These are phyloP conservation scores for Porites lobata DNA, from an alignment of 92 coral and sea anemone genomes.

Conservation along the genomic window DNA sequence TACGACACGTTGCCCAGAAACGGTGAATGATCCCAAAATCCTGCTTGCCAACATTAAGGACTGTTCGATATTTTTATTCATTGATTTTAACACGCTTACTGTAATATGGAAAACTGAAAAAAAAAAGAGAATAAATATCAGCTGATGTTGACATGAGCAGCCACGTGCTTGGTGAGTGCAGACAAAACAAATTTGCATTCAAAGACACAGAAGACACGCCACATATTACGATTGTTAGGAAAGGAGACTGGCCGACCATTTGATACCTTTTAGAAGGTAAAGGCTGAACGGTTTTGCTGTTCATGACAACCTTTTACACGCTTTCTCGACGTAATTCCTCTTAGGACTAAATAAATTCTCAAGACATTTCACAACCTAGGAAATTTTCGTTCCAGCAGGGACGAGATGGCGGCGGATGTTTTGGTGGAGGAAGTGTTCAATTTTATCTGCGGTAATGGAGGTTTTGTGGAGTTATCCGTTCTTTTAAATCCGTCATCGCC, in stretches of 20 bases:
- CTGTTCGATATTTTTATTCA: too few species aligned
- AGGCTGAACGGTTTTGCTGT: too few species aligned
- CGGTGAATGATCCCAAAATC: too few species aligned
- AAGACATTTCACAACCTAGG: not conserved
- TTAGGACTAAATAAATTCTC: too few species aligned
- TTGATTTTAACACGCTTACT: not conserved
- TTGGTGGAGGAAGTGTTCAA: constrained; percentile 42
- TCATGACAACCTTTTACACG: too few species aligned
- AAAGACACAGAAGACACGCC: too few species aligned
- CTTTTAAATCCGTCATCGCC: constrained; percentile 52
- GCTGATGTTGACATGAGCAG: not conserved
- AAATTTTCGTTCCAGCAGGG: not conserved
- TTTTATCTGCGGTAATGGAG: constrained; percentile 38
- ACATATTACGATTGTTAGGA: too few species aligned
- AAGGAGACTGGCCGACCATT: too few species aligned
- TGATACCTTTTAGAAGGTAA: too few species aligned
- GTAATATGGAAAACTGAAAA: not conserved
- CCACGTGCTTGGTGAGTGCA: not conserved
- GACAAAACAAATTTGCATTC: not conserved
- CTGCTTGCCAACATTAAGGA: not conserved
- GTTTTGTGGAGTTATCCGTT: constrained; percentile 8
- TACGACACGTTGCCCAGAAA: too few species aligned
- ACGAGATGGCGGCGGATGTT: constrained; percentile 2
- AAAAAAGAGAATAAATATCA: not conserved
- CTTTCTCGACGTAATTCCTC: too few species aligned